Evolutionary conservation across 2,113 vertebrate genomes (phyloP).

Genomic region (Callithrix jacchus): DNA sequence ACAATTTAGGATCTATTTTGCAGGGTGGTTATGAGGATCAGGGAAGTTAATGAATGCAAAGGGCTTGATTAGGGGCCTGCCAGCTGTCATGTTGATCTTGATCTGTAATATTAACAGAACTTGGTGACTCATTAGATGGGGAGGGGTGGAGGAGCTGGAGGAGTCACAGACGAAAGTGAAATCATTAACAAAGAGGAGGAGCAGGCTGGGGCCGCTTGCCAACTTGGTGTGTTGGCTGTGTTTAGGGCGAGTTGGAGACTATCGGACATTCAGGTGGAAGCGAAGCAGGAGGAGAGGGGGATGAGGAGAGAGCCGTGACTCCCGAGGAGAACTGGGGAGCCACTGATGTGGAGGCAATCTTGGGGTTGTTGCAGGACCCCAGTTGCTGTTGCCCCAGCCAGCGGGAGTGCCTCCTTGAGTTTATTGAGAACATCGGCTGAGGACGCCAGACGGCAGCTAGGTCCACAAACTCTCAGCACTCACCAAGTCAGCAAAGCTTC

Average conservation of each 20-base stretch:
- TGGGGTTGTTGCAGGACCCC: not conserved
- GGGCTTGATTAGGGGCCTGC: not conserved
- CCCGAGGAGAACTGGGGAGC: accelerated
- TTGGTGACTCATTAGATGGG: not conserved
- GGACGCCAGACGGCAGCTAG: not conserved
- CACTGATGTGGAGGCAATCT: accelerated
- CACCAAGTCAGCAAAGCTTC: not conserved
- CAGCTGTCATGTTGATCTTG: not conserved
- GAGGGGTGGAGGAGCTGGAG: not conserved
- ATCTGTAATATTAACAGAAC: not conserved
- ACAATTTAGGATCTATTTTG: not conserved
- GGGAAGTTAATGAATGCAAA: not conserved
- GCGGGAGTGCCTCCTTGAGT: not conserved
- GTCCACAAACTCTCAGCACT: too few species aligned
- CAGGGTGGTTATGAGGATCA: not conserved
- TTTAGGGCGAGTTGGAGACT: not conserved
- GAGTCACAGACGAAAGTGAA: not conserved
- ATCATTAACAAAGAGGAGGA: not conserved
- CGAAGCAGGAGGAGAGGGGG: not conserved
- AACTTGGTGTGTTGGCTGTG: not conserved
- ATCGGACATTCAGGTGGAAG: not conserved
- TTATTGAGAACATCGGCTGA: not conserved
- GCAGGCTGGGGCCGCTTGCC: not conserved
- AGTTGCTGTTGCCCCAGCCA: not conserved
- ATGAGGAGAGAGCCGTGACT: not conserved